Percentiles rank a stretch among this genome's conserved stretches.
Conservation (phyloP, 1,140 invertebrate species). For the Drosophila kanapiae region DNA sequence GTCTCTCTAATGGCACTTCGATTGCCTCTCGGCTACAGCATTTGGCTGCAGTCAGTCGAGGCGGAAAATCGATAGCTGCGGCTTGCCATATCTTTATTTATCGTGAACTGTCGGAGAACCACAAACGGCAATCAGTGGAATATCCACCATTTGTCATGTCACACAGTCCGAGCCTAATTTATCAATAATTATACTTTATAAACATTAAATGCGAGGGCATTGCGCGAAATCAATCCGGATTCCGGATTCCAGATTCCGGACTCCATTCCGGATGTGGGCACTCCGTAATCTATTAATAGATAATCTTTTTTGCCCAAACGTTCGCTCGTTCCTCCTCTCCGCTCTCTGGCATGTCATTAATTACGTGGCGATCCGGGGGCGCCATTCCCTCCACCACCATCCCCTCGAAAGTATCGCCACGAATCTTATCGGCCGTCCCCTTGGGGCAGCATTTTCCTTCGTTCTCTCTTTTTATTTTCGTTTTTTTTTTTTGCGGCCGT, state of each 20-base stretch:
- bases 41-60: conserved; percentile 25
- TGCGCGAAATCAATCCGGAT: conserved; percentile 63
- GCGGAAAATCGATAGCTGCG: conserved; percentile 56
- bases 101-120: conserved; percentile 40
- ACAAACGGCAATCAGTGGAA: conserved; percentile 60
- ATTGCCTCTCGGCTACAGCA: conserved; percentile 54
- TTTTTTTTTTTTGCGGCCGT: conserved; percentile 64
- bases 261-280: conserved; percentile 18
- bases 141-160: conserved; percentile 73
- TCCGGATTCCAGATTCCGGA: conserved; percentile 7
- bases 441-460: conserved; percentile 19
- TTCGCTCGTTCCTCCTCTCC: neutral
- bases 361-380: conserved; percentile 44
- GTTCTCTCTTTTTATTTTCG: neutral
- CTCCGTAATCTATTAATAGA: conserved; percentile 74
- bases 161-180: conserved; percentile 55
- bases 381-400: neutral
- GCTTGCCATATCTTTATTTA: conserved; percentile 7
- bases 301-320: conserved; percentile 74
- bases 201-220: conserved; percentile 69
- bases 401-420: neutral
- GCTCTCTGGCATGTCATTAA: conserved; percentile 66
- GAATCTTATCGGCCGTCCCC: conserved; percentile 47
- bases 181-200: conserved; percentile 78
- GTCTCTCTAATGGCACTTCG: conserved; percentile 68